Evolutionary conservation across 2,797 vertebrate species (phyloP), one percentile per base, ranked within the genome.

Genomic region (Rhincodon typus): DNA sequence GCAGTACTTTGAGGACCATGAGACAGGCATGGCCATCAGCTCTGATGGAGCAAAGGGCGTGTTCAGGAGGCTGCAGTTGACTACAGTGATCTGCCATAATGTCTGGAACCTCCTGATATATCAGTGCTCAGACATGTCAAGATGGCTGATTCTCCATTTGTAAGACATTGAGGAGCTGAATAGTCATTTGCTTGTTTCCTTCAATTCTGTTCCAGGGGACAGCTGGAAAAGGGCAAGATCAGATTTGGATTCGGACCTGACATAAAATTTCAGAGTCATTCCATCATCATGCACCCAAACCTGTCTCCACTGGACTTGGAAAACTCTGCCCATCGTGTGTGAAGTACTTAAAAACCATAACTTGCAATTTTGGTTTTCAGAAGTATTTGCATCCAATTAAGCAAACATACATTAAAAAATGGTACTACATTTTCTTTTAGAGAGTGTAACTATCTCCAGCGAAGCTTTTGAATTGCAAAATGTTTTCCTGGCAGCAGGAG

Each of bases 401-500:
- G 88, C 62, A 67, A 93, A 38, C 23, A 4, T 69, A 42, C 38
- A 84, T 84, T 72, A 27, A 30, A 74, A 38, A 69, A 66, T 42
- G 69, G 67, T 21, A 66, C 90, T 69, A 38, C 7, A 10, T n/a
- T 13, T 23, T 69, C 62, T 19, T n/a, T 90, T 90, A n/a, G 57
- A 66, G 38, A 66, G 34, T 21, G 66, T 38, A 91, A 62, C 23
- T 84, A 46, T 57, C 88, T 91, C 88, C 8, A n/a, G 66, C 38
- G n/a, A 69, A 19, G 67, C n/a, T 69, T 69, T 93, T 53, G 66
- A 69, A 42, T 93, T 93, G 19, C 66, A 67, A 21, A 93, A 93
- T 38, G n/a, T 42, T 38, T 93, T 69, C 62, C 90, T 93, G 90
- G 90, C 90, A 93, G n/a, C 23, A 67, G 69, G 90, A 42, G 90